Base-by-base conservation (phyloP, 2,888 invertebrate genomes). In the Isotomurus palustris region DNA sequence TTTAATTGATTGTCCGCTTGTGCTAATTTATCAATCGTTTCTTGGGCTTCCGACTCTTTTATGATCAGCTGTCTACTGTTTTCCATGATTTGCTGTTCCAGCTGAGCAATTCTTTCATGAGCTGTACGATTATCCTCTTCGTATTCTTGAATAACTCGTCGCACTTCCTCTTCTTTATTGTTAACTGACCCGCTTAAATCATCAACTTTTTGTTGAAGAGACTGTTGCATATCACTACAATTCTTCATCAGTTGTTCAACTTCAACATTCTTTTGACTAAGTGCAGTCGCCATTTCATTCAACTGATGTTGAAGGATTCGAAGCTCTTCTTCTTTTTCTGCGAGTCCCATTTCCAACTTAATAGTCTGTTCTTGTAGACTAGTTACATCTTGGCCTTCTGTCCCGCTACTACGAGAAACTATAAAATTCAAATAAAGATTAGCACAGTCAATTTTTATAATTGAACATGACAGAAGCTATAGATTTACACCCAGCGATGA, bases 111-210 rank as follows among this genome's bases (percentile, higher is more conserved):
- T 12, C 28, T 38, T 29, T 51, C 59, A 17, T 59, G 54, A 3
- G 60, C 53, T 24, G 56, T 55, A 38, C 60, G 54, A 6, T 60
- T 58, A 0, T 60, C 47, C 19, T 62, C 61, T 32, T 66, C 62
- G 19, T 66, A 66, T 32, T 66, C 58, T 3, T 57, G 43, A 38
- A 66, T 63, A 3, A 60, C 60, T 32, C 59, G 56, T n/a, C 55
- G 58, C 8, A 66, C 58, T 48, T 66, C 66, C 28, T 64, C 62
- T 24, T 63, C 66, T 38, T 66, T 66, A 28, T 48, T 53, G 10
- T 47, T 54, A 17, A 59, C 61, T 32, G 60, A 64, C 3, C 56
- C 54, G 56, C 57, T 60, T 4, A 66, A 28, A 10, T 59, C 55
- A 17, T 57, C 66, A 1, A 59, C 60, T 28, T 66, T 66, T 12